Percentiles rank a stretch among this genome's conserved stretches.
Conservation (phyloP, 1,140 invertebrate species). For the Mamestra configurata region DNA sequence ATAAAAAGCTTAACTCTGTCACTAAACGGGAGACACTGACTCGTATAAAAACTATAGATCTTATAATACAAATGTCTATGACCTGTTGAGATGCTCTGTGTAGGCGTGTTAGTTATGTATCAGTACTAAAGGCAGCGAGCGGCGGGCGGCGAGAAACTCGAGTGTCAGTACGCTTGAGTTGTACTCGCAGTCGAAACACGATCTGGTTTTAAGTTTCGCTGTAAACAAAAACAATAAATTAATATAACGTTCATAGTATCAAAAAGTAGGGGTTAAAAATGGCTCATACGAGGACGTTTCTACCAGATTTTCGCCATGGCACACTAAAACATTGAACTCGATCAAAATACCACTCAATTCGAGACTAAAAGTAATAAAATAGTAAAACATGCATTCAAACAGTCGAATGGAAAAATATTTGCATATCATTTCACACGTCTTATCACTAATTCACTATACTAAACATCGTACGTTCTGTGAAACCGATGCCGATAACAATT, state of each 20-base stretch:
- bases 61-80: constrained; percentile 53
- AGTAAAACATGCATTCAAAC: constrained; percentile 21
- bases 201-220: constrained; percentile 82
- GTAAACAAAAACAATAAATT: constrained; percentile 51
- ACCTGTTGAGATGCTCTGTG: constrained; percentile 45
- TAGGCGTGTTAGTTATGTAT: constrained; percentile 46
- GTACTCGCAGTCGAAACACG: constrained; percentile 81
- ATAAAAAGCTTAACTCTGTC: constrained; percentile 56
- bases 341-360: not conserved
- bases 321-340: not conserved
- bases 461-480: constrained; percentile 29
- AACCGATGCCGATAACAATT: constrained; percentile 29
- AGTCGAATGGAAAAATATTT: constrained; percentile 16
- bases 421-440: constrained; percentile 34
- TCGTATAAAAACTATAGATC: constrained; percentile 60
- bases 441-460: constrained; percentile 21
- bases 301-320: not conserved
- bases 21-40: constrained; percentile 62
- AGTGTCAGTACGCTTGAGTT: constrained; percentile 85
- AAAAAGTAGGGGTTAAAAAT: not conserved
- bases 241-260: not conserved
- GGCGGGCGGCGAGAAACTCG: constrained; percentile 70
- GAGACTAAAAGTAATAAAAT: not conserved
- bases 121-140: constrained; percentile 73
- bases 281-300: not conserved